These are phyloP conservation scores for Lethrus apterus DNA, from an alignment of 1,140 invertebrate genomes.

Conservation along the genomic window DNA sequence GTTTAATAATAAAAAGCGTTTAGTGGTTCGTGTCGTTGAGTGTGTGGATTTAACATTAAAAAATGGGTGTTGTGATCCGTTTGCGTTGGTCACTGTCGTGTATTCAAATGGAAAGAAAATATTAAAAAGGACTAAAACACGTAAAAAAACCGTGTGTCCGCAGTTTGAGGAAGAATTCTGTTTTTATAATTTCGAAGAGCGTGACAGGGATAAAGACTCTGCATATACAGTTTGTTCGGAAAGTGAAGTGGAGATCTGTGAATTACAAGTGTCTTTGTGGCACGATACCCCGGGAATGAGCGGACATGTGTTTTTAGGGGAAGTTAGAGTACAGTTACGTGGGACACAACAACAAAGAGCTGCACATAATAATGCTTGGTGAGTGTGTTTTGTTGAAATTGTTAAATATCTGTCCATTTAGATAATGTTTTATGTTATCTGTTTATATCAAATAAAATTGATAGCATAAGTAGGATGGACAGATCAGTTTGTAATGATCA, in stretches of 20 bases:
- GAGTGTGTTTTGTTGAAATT: slow-evolving; percentile 22
- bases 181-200: slow-evolving; percentile 69
- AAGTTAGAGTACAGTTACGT: slow-evolving; percentile 69
- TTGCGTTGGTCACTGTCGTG: slow-evolving; percentile 69
- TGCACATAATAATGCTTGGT: slow-evolving; percentile 54
- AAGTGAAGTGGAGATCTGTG: slow-evolving; percentile 55
- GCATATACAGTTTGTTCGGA: slow-evolving; percentile 36
- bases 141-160: slow-evolving; percentile 83
- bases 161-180: slow-evolving; percentile 82
- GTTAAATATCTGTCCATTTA: too few relatives aligned
- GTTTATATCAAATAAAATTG: not conserved
- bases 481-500: too few relatives aligned
- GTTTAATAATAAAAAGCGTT: slow-evolving; percentile 28
- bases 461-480: too few relatives aligned
- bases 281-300: slow-evolving; percentile 72
- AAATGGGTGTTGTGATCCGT: slow-evolving; percentile 86
- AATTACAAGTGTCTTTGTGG: slow-evolving; percentile 74
- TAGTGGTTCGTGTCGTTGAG: slow-evolving; percentile 62
- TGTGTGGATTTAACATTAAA: slow-evolving; percentile 82
- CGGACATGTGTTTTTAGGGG: slow-evolving; percentile 75
- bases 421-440: not conserved
- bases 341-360: slow-evolving; percentile 57
- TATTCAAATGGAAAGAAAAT: slow-evolving; percentile 76
- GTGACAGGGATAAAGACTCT: slow-evolving; percentile 40
- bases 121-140: slow-evolving; percentile 75